phyloP scores from a whole-genome alignment of 2,113 vertebrate genomes.

The Aegithalos caudatus region DNA sequence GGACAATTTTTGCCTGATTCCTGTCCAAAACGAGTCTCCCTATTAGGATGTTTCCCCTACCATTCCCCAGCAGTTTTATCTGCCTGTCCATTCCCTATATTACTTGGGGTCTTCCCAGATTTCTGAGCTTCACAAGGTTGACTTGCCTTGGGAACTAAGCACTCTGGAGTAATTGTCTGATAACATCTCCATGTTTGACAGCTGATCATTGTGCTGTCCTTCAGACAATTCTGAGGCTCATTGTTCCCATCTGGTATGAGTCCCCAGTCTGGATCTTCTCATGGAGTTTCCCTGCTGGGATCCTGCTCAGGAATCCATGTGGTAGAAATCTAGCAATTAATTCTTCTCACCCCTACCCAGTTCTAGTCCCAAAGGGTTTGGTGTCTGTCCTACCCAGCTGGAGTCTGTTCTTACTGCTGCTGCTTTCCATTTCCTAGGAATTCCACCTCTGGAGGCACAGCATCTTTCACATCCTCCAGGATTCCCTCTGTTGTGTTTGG shows the following conservation, averaged over 20 bases:
- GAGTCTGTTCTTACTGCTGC: not conserved
- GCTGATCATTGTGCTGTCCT: not conserved
- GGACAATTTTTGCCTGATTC: not conserved
- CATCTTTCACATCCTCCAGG: not conserved
- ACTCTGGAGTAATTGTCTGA: not conserved
- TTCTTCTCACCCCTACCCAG: not conserved
- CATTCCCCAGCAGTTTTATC: not conserved
- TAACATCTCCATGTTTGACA: not conserved
- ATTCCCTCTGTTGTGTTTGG: not conserved
- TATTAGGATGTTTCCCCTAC: not conserved
- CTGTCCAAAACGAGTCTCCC: fast-evolving
- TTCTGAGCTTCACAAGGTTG: not conserved
- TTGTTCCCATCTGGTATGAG: not conserved
- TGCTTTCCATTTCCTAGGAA: not conserved
- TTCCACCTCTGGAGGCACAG: not conserved
- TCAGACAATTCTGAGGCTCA: not conserved
- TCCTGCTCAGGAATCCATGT: not conserved
- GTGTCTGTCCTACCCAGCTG: not conserved
- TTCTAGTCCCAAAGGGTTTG: not conserved
- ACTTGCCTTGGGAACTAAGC: not conserved
- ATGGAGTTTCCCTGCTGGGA: not conserved
- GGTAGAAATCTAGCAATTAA: not conserved
- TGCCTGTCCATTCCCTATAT: not conserved
- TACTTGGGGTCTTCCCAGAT: not conserved
- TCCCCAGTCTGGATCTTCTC: not conserved